Base-by-base conservation (phyloP, 2,113 vertebrate genomes). In the Trichechus manatus region DNA sequence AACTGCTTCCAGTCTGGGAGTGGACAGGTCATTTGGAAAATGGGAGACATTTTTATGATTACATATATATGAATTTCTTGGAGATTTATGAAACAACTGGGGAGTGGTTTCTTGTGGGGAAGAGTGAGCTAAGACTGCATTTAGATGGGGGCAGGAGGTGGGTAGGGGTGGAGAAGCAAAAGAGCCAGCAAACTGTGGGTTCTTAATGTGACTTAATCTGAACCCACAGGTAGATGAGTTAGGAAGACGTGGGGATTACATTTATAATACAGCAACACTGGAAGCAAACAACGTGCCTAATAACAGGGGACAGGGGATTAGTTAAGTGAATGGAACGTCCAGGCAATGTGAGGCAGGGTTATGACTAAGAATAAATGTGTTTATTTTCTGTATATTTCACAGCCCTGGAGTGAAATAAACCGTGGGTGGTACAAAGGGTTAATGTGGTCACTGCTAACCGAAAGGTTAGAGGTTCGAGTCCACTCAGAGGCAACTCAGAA, bases 291-390 rank as follows among this genome's bases (percentile, higher is more conserved):
- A 77, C 82, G 91, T 70, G 15, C 4, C 29, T 50, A 56, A 39
- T 5, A 81, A 19, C 3, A 93, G 29, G 9, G 68, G 29, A 17
- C 8, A 64, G 63, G 14, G 9, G 11, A 63, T 77, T 29, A 44
- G 72, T 78, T 84, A 89, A 87, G 87, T 75, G 44, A 81, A 56
- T 83, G 77, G 79, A 63, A 96, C 6, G 84, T n/a, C 2, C 31
- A 13, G n/a, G 68, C 27, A 61, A 39, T 42, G 31, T 17, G 25
- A 89, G 42, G 14, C 13, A 75, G 25, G 31, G n/a, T 15, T 87
- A 81, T 44, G 10, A 74, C n/a, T 89, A 74, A 91, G 33, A 79
- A 59, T 53, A 29, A 33, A 61, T 14, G 14, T 27, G 14, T 13
- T 2, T 22, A 61, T 83, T 68, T 63, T 44, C 66, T 66, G 13